phyloP scores from a whole-genome alignment of 2,113 vertebrate genomes.

The Rhineura floridana region DNA sequence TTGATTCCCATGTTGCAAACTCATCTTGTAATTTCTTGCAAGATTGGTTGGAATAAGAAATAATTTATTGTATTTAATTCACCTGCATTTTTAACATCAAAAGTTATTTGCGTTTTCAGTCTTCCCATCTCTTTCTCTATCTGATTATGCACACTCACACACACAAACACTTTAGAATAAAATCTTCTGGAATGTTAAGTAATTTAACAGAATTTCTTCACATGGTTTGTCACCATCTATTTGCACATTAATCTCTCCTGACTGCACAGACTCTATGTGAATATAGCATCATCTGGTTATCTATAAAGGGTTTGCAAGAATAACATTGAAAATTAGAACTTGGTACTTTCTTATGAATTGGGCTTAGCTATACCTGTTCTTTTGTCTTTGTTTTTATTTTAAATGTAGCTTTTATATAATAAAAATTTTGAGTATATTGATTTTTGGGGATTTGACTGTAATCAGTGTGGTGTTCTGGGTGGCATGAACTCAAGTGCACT shows the following conservation, averaged over 20 bases:
- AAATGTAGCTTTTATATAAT: background rate
- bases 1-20: background rate
- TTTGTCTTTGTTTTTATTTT: too few species aligned
- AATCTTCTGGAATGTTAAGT: background rate
- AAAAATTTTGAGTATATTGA: background rate
- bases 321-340: background rate
- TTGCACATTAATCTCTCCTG: conserved; percentile 15
- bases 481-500: background rate
- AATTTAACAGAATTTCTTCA: background rate
- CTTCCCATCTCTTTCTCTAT: background rate
- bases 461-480: background rate
- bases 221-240: background rate
- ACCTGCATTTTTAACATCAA: background rate
- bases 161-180: background rate
- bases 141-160: background rate
- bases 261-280: background rate
- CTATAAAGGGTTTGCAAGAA: background rate
- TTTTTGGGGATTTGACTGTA: background rate
- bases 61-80: background rate
- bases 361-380: background rate
- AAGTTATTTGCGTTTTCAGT: background rate
- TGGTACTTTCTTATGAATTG: background rate
- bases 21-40: background rate
- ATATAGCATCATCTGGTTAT: background rate
- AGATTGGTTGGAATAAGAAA: background rate